Conservation (phyloP, 2,888 invertebrate species). For the Trissoscelio sp. region DNA sequence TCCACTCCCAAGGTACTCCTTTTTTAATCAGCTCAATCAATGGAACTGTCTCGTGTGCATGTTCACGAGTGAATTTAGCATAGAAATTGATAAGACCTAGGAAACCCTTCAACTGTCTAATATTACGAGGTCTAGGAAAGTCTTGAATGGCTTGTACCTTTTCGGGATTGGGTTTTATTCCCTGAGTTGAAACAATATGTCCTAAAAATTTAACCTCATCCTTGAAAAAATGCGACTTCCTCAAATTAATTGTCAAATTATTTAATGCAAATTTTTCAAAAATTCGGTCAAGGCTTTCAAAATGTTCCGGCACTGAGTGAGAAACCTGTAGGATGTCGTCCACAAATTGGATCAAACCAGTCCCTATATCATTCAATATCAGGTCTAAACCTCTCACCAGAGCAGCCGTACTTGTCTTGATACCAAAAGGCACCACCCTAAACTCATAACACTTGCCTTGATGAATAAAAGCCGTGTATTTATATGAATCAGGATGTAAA, state of each 20-base stretch:
- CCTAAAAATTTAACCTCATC: constrained; percentile 23
- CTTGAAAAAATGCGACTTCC: constrained; percentile 7
- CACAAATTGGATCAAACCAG: background rate
- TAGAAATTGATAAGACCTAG: constrained; percentile 15
- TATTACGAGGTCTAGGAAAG: constrained; percentile 7
- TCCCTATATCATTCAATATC: background rate
- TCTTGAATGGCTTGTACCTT: constrained; percentile 14
- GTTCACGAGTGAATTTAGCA: constrained; percentile 3
- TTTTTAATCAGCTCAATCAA: constrained; percentile 56
- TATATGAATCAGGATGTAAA: background rate
- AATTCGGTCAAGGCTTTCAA: too few relatives aligned
- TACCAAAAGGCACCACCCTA: constrained; percentile 17
- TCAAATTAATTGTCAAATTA: constrained; percentile 14
- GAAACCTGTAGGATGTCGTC: constrained; percentile 27
- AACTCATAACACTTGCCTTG: constrained; percentile 24
- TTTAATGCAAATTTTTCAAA: too few relatives aligned
- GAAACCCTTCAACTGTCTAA: constrained; percentile 14
- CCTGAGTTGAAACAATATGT: background rate
- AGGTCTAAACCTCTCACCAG: constrained; percentile 4
- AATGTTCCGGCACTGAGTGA: too few relatives aligned
- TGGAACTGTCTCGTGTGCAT: constrained; percentile 32
- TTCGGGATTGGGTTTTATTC: constrained; percentile 2
- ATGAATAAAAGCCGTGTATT: constrained; percentile 24
- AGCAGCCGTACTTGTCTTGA: constrained; percentile 25
- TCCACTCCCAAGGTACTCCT: constrained; percentile 51